phyloP scores from a whole-genome alignment of 1,140 invertebrate species.

The Cyclina sinensis region DNA sequence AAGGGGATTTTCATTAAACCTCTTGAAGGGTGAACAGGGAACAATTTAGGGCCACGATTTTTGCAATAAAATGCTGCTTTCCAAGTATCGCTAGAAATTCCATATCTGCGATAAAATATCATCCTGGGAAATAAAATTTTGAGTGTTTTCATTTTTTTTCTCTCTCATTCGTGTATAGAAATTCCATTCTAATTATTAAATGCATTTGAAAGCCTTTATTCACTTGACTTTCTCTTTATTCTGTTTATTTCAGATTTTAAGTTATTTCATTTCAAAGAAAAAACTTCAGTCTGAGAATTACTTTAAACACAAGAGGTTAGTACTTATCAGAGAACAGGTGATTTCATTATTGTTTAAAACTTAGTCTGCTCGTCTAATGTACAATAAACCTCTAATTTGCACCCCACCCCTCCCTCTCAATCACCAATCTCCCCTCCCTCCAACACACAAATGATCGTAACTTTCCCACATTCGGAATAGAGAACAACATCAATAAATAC shows the following conservation, averaged over 20 bases:
- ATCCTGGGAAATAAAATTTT: neutral
- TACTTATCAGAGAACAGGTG: neutral
- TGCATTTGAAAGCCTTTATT: neutral
- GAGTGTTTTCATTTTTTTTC: neutral
- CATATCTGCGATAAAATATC: neutral
- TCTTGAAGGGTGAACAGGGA: neutral
- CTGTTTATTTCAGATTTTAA: neutral
- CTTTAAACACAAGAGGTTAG: neutral
- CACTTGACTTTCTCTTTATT: neutral
- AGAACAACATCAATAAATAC: no score
- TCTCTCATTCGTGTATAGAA: neutral
- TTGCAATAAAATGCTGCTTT: neutral
- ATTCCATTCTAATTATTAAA: neutral
- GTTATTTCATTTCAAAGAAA: neutral
- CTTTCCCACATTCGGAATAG: no score
- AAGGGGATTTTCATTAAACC: slow-evolving; percentile 12
- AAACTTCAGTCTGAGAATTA: neutral
- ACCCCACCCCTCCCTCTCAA: no score
- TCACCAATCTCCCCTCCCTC: no score
- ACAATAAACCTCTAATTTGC: no score
- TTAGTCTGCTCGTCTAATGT: no score
- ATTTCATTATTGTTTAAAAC: no score
- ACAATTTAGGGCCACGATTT: neutral
- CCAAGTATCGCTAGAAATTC: neutral
- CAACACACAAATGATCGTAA: no score